phyloP scores from a whole-genome alignment of 2,797 vertebrate species.

The Poecilia gillii region DNA sequence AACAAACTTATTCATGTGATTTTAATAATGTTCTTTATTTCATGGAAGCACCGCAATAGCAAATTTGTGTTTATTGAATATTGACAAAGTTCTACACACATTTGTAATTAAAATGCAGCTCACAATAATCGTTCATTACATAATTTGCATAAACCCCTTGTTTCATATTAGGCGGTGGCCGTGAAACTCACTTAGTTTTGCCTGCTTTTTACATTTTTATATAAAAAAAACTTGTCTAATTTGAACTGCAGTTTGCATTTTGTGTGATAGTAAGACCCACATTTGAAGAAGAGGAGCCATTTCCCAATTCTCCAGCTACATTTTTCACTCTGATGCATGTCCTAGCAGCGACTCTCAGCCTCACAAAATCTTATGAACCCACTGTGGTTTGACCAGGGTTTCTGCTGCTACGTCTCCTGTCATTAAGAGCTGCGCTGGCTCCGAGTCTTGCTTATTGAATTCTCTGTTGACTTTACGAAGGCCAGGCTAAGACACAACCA shows the following conservation, averaged over 20 bases:
- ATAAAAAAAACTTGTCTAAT: conserved; percentile 31
- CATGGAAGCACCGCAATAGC: too few relatives aligned
- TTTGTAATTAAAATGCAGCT: too few relatives aligned
- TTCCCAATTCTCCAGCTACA: conserved; percentile 31
- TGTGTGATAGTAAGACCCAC: conserved; percentile 30
- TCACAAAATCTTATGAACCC: conserved; percentile 13
- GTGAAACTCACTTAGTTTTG: neutral
- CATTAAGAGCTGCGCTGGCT: conserved; percentile 9
- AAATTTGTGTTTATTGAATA: too few relatives aligned
- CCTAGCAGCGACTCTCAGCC: conserved; percentile 26
- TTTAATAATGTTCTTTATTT: too few relatives aligned
- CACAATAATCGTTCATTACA: neutral
- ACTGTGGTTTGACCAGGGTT: neutral
- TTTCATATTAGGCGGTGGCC: neutral
- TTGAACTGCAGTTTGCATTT: conserved; percentile 6
- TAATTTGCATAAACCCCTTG: neutral
- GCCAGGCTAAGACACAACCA: conserved; percentile 59
- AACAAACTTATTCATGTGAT: too few relatives aligned
- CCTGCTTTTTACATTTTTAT: neutral
- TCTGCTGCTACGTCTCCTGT: conserved; percentile 1
- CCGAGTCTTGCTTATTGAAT: conserved; percentile 78
- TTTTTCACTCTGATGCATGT: conserved; percentile 39
- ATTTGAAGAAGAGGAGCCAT: conserved; percentile 15
- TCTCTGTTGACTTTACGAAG: conserved; percentile 72
- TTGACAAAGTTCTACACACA: too few relatives aligned